phyloP scores from a whole-genome alignment of 1,140 invertebrate species.

The Anagrus nilaparvatae region DNA sequence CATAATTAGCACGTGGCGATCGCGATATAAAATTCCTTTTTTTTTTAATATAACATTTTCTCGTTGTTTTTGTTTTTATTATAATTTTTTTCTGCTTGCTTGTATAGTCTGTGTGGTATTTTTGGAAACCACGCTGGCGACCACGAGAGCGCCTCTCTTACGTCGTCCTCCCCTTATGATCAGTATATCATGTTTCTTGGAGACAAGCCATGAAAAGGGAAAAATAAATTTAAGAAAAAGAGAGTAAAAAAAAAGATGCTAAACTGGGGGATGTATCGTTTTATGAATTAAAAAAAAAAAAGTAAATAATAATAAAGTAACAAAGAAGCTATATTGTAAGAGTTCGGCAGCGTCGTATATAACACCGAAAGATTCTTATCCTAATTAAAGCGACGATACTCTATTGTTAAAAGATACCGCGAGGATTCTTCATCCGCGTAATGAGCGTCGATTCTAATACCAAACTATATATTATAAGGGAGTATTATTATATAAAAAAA shows the following conservation, averaged over 20 bases:
- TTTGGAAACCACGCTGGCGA: slow-evolving; percentile 35
- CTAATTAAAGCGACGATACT: slow-evolving; percentile 22
- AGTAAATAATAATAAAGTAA: no score
- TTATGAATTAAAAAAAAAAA: no score
- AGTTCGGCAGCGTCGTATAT: no score
- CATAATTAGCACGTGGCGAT: slow-evolving; percentile 43
- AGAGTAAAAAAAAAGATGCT: slow-evolving; percentile 4
- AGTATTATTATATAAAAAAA: no score
- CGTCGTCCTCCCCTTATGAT: slow-evolving; percentile 15
- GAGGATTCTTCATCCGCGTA: neutral
- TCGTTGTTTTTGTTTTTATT: no score
- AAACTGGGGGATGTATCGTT: no score
- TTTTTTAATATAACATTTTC: no score
- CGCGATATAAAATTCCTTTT: no score
- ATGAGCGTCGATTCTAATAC: slow-evolving; percentile 1
- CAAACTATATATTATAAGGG: no score
- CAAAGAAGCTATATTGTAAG: no score
- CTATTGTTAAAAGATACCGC: slow-evolving; percentile 14
- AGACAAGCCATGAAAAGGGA: slow-evolving; percentile 28
- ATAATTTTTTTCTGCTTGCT: no score
- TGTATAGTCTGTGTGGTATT: slow-evolving; percentile 41
- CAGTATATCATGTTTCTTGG: slow-evolving; percentile 41
- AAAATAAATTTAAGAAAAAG: neutral
- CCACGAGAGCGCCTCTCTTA: slow-evolving; percentile 7
- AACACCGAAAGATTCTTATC: slow-evolving; percentile 22